Percentiles rank a stretch among this genome's conserved stretches.
Conservation (phyloP, 2,113 vertebrate species). For the Phainopepla nitens region DNA sequence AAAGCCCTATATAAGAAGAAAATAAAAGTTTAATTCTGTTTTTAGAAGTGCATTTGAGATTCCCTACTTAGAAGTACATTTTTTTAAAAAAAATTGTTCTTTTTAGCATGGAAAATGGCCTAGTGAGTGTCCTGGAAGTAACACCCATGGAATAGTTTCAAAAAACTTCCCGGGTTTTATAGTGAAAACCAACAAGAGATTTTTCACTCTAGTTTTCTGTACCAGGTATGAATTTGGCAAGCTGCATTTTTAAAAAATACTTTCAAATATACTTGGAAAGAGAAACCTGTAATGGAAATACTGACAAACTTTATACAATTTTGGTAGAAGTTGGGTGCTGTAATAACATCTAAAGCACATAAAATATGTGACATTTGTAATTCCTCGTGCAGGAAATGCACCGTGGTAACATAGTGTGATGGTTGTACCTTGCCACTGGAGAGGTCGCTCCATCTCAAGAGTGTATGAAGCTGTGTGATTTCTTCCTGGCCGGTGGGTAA, state of each 20-base stretch:
- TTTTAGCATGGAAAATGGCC: neutral
- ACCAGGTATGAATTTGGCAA: neutral
- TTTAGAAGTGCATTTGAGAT: neutral
- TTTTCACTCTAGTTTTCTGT: neutral
- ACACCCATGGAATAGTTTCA: neutral
- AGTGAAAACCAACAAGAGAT: neutral
- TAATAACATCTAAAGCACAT: constrained; percentile 25
- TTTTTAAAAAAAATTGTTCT: neutral
- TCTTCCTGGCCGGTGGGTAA: constrained; percentile 63
- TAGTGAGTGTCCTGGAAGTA: neutral
- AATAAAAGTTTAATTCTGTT: neutral
- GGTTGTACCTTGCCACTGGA: constrained; percentile 61
- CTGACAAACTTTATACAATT: neutral
- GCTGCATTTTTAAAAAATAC: neutral
- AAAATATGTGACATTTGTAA: constrained; percentile 58
- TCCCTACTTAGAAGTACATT: neutral
- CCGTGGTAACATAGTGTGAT: constrained; percentile 61
- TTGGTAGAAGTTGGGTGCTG: constrained; percentile 5
- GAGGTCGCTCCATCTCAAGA: constrained; percentile 53
- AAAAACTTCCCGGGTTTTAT: neutral
- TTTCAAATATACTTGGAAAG: neutral
- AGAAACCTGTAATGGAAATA: neutral
- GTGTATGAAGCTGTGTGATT: constrained; percentile 62
- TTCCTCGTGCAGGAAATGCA: constrained; percentile 66
- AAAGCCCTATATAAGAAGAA: neutral